Conservation (phyloP, 2,113 vertebrate genomes). For the Megaceryle maxima region DNA sequence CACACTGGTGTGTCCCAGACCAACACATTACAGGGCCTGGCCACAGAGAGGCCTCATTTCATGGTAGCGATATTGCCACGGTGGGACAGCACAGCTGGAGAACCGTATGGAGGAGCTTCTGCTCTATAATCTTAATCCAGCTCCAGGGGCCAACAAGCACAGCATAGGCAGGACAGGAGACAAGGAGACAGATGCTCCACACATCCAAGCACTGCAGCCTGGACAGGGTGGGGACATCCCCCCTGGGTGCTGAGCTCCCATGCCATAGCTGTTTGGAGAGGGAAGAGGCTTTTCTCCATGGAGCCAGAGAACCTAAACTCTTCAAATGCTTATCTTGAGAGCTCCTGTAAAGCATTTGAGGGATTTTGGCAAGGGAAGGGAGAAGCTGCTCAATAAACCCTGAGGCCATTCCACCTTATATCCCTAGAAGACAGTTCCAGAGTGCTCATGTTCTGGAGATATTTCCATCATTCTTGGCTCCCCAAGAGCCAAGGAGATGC, state of each 20-base stretch:
- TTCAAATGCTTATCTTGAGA: not conserved
- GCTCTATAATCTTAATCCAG: not conserved
- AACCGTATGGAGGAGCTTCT: not conserved
- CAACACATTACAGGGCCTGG: not conserved
- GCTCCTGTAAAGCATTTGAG: not conserved
- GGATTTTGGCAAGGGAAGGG: not conserved
- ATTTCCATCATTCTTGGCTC: not conserved
- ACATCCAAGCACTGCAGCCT: not conserved
- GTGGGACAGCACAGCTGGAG: not conserved
- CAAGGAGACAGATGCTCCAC: not conserved
- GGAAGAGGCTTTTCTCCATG: not conserved
- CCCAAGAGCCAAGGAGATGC: rapidly evolving
- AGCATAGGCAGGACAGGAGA: rapidly evolving
- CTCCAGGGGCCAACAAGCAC: not conserved
- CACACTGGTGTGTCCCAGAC: not conserved
- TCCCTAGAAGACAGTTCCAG: not conserved
- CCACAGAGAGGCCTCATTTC: not conserved
- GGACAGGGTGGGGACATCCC: not conserved
- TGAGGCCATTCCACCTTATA: not conserved
- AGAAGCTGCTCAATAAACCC: not conserved
- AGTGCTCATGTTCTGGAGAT: not conserved
- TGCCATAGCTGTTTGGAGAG: not conserved
- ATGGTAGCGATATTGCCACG: rapidly evolving
- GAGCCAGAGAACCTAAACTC: not conserved
- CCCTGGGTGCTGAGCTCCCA: rapidly evolving